These are phyloP conservation scores for Dufourea novaeangliae DNA, from an alignment of 1,140 invertebrate genomes.

Conservation along the genomic window DNA sequence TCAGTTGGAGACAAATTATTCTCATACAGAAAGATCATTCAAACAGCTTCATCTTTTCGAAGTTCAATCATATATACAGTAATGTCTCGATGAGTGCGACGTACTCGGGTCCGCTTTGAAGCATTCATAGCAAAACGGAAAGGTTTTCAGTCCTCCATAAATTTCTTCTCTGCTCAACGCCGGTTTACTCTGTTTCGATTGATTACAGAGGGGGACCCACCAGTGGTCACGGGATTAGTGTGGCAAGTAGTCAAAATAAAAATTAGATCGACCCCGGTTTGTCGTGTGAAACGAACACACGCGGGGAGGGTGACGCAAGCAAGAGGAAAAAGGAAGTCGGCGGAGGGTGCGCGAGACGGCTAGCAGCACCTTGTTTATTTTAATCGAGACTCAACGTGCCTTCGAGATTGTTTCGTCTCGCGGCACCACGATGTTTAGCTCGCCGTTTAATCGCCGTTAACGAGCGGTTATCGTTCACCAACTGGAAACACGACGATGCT, in stretches of 20 bases:
- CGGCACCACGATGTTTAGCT: slow-evolving; percentile 75
- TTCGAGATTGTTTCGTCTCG: slow-evolving; percentile 78
- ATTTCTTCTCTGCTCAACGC: no score
- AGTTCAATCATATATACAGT: no score
- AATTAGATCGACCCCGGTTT: slow-evolving; percentile 36
- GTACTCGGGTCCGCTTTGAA: no score
- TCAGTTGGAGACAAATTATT: no score
- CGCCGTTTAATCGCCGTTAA: slow-evolving; percentile 78
- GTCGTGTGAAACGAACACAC: slow-evolving; percentile 44
- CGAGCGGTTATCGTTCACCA: slow-evolving; percentile 78
- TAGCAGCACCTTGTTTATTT: slow-evolving; percentile 74
- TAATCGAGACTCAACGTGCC: slow-evolving; percentile 70
- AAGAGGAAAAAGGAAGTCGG: slow-evolving; percentile 41
- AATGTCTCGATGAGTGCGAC: no score
- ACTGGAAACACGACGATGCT: slow-evolving; percentile 76
- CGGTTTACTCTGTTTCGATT: no score
- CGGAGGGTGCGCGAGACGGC: slow-evolving; percentile 40
- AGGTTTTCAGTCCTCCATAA: no score
- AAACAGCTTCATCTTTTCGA: no score
- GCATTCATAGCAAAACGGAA: no score
- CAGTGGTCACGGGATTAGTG: no score
- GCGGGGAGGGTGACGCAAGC: slow-evolving; percentile 13
- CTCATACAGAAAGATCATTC: no score
- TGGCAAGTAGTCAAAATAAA: slow-evolving; percentile 46
- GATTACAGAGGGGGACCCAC: no score